phyloP scores from a whole-genome alignment of 1,140 invertebrate genomes.

The Cotesia glomerata region DNA sequence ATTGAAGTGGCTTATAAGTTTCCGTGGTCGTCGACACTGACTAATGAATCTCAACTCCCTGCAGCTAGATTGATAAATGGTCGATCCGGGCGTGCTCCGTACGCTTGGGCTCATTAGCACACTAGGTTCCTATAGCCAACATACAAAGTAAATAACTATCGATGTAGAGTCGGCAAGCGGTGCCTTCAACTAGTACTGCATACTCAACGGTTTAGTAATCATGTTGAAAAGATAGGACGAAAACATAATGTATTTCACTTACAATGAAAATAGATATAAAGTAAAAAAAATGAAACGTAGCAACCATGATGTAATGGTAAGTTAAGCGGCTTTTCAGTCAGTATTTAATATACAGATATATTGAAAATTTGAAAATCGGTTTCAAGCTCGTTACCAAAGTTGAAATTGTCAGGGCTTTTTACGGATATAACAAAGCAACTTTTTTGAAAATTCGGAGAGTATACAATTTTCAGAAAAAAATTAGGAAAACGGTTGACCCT shows the following conservation, averaged over 20 bases:
- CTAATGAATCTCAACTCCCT: slow-evolving; percentile 21
- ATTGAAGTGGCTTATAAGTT: slow-evolving; percentile 10
- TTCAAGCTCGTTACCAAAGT: too few relatives aligned
- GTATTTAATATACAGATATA: too few relatives aligned
- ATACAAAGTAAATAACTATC: slow-evolving; percentile 18
- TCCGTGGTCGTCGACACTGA: slow-evolving; percentile 19
- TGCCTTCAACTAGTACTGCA: background rate
- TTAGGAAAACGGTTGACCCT: too few relatives aligned
- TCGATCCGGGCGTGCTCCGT: slow-evolving; percentile 17
- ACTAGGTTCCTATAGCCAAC: background rate
- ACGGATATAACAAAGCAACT: too few relatives aligned
- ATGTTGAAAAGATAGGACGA: slow-evolving; percentile 15
- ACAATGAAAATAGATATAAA: too few relatives aligned
- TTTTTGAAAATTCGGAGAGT: too few relatives aligned
- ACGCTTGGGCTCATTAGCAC: slow-evolving; percentile 16
- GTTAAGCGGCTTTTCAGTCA: too few relatives aligned
- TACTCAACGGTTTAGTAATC: slow-evolving; percentile 9
- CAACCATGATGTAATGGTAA: too few relatives aligned
- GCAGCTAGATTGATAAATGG: slow-evolving; percentile 22
- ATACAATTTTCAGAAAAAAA: too few relatives aligned
- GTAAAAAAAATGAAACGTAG: too few relatives aligned
- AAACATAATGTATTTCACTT: slow-evolving; percentile 15
- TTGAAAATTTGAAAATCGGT: too few relatives aligned
- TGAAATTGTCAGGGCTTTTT: too few relatives aligned
- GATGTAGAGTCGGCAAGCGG: background rate